Base-by-base conservation (phyloP, 2,888 invertebrate genomes). In the Torymus aiolomorphi region DNA sequence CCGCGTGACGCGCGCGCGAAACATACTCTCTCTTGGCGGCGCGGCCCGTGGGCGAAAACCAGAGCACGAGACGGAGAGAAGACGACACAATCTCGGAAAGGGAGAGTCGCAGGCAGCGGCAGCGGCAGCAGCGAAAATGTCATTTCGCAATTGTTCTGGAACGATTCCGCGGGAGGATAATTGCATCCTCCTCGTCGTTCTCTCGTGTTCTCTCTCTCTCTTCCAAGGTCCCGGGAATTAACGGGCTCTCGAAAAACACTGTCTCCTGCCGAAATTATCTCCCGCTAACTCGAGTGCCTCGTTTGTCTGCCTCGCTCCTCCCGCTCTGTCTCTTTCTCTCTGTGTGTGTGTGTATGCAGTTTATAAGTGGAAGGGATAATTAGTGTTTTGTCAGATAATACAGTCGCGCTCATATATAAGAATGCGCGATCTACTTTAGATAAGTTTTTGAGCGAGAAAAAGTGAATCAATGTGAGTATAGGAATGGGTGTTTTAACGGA, bases 81-180 rank as follows among this genome's bases (percentile, higher is more conserved):
- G 24, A 20, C 61, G 24, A 24, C 18, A 13, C 61, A 59, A 59
- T 59, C 57, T 59, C 57, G 18, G 18, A 16, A 18, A 18, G 16
- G 18, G 14, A 59, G 18, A 59, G 49, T 16, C 31, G 65, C 13
- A n/a, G 14, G 62, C 31, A 24, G 0, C n/a, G n/a, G 65, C 24
- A 24, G 24, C 62, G n/a, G n/a, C n/a, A 12, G 54, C 63, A 31
- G 13, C 16, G 59, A 75, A 74, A 66, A 66, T 59, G 74, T 66
- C 74, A 75, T 75, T 66, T 66, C 57, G 66, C 59, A 66, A 75
- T 75, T 66, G 57, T 51, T 11, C 20, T 24, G 20, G 66, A 51
- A 66, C 42, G 52, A 73, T 54, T 63, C 24, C 56, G 54, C 14
- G 18, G 59, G 18, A 52, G 56, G 12, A 20, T 14, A 42, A 49